Evolutionary conservation across 2,888 invertebrate species (phyloP).

Genomic region (Dysmachus trigonus): DNA sequence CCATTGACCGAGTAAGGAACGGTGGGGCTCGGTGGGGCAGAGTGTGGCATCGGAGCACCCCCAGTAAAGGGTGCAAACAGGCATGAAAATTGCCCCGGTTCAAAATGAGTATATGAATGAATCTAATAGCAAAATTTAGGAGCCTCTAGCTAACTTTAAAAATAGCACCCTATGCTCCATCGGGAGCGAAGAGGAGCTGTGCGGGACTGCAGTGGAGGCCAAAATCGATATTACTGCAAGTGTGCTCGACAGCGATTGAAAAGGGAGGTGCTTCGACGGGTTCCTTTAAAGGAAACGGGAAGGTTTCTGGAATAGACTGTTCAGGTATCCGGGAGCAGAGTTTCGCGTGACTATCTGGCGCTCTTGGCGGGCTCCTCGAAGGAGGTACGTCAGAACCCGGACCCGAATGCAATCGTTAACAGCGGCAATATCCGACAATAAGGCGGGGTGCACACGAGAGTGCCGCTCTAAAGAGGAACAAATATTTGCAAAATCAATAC

Average conservation of each 20-base stretch:
- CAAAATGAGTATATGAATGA: conserved; percentile 14
- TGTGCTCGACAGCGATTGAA: conserved; percentile 3
- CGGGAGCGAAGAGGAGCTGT: not conserved
- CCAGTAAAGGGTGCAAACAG: not conserved
- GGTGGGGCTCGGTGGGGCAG: not conserved
- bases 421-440: conserved; percentile 1
- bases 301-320: not conserved
- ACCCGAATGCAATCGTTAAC: not conserved
- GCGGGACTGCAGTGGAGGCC: not conserved
- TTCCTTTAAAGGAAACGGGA: not conserved
- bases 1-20: conserved; percentile 15
- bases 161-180: not conserved
- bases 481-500: conserved; percentile 34
- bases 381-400: not conserved
- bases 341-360: conserved; percentile 31
- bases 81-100: not conserved
- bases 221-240: conserved; percentile 34
- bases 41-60: not conserved
- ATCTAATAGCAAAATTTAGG: conserved; percentile 21
- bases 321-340: not conserved
- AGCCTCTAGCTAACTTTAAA: not conserved
- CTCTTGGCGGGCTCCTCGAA: not conserved
- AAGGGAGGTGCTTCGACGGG: not conserved
- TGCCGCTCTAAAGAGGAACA: not conserved
- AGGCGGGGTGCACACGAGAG: not conserved